These are phyloP conservation scores for Syngnathus acus DNA, from an alignment of 2,797 vertebrate genomes.

Conservation along the genomic window DNA sequence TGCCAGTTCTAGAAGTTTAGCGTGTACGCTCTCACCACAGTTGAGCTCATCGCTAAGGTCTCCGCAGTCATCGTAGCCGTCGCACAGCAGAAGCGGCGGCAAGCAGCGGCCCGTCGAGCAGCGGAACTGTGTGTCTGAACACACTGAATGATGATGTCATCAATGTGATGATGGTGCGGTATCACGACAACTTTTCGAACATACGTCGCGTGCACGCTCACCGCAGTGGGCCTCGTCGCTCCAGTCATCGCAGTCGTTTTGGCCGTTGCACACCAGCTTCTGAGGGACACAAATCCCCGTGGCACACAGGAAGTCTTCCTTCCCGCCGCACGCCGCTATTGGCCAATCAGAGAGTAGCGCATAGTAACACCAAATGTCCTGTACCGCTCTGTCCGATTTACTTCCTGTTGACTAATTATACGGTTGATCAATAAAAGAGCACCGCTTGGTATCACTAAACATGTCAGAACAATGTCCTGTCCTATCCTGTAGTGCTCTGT, in stretches of 20 bases:
- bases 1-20: neutral
- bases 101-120: slow-evolving; percentile 86
- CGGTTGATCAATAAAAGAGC: too few relatives aligned
- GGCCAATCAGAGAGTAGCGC: slow-evolving; percentile 35
- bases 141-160: slow-evolving; percentile 62
- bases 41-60: slow-evolving; percentile 87
- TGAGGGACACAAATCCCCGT: slow-evolving; percentile 80
- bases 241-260: slow-evolving; percentile 95
- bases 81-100: slow-evolving; percentile 75
- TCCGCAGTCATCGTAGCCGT: slow-evolving; percentile 92
- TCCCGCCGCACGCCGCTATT: slow-evolving; percentile 75
- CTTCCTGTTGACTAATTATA: too few relatives aligned
- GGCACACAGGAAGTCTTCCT: slow-evolving; percentile 79
- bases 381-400: too few relatives aligned
- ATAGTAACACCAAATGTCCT: slow-evolving; percentile 16
- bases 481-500: too few relatives aligned
- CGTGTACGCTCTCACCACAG: slow-evolving; percentile 74
- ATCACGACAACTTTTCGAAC: neutral
- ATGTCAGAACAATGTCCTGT: too few relatives aligned
- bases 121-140: slow-evolving; percentile 68
- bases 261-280: slow-evolving; percentile 87
- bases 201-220: slow-evolving; percentile 51
- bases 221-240: slow-evolving; percentile 87
- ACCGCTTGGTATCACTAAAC: too few relatives aligned
- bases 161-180: neutral